Conservation (phyloP, 2,113 vertebrate genomes). For the Chlorodrepanis virens region DNA sequence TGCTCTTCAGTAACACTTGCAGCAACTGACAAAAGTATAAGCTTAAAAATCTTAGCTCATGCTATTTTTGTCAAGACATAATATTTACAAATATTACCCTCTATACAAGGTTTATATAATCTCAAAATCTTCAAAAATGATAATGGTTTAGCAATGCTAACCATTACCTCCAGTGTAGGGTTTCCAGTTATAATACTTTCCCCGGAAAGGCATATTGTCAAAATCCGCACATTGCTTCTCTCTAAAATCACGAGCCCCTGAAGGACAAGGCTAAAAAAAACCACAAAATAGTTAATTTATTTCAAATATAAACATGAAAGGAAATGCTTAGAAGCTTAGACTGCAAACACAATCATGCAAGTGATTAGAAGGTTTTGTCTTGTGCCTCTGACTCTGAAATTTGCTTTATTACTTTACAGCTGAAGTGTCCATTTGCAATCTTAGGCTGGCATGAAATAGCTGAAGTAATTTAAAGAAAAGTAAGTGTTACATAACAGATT, state of each 20-base stretch:
- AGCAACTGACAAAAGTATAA: not conserved
- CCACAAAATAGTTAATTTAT: constrained; percentile 38
- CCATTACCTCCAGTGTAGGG: constrained; percentile 94
- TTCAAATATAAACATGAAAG: constrained; percentile 10
- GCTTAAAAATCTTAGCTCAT: not conserved
- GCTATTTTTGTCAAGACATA: not conserved
- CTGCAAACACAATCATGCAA: not conserved
- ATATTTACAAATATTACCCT: not conserved
- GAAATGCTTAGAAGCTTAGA: not conserved
- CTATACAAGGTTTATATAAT: not conserved
- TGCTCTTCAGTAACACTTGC: not conserved
- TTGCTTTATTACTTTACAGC: constrained; percentile 18
- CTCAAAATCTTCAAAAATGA: not conserved
- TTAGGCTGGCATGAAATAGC: constrained; percentile 26
- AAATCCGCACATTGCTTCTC: constrained; percentile 98
- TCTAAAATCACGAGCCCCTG: constrained; percentile 90
- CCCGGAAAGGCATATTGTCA: constrained; percentile 95
- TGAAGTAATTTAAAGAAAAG: constrained; percentile 51
- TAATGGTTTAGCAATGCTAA: constrained; percentile 33
- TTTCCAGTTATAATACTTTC: constrained; percentile 99
- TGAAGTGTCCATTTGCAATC: not conserved
- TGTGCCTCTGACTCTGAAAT: not conserved
- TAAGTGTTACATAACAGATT: constrained; percentile 37
- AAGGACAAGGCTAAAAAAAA: constrained; percentile 83
- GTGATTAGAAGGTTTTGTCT: not conserved